A percentile compares a stretch with the other conserved stretches of the same genome.
Conservation (phyloP, 1,140 invertebrate genomes). For the Oedothorax gibbosus region DNA sequence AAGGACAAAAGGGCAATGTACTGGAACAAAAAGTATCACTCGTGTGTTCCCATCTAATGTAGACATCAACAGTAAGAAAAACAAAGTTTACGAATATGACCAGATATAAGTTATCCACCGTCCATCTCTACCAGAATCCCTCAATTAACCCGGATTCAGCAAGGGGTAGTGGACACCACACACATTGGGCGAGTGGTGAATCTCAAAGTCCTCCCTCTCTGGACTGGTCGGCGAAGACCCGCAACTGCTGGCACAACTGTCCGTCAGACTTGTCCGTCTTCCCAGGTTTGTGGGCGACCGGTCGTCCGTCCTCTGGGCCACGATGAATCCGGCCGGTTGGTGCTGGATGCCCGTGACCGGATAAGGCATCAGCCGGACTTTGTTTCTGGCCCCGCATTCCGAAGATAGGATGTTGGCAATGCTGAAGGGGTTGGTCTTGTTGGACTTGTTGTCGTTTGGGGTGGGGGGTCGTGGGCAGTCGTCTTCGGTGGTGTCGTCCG, state of each 20-base stretch:
- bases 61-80: neutral
- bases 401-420: constrained; percentile 57
- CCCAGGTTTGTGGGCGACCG: neutral
- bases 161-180: constrained; percentile 10
- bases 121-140: neutral
- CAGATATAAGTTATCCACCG: constrained; percentile 32
- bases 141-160: constrained; percentile 39
- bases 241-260: constrained; percentile 43
- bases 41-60: too few relatives aligned
- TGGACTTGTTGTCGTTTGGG: constrained; percentile 2
- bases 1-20: too few relatives aligned
- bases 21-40: too few relatives aligned
- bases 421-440: constrained; percentile 44
- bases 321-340: constrained; percentile 53
- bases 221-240: constrained; percentile 20
- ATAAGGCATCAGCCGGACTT: neutral
- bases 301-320: constrained; percentile 11
- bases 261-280: constrained; percentile 37
- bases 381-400: constrained; percentile 7
- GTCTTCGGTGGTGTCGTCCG: constrained; percentile 14
- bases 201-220: constrained; percentile 35
- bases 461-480: neutral
- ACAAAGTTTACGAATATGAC: constrained; percentile 26
- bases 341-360: neutral
- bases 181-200: neutral